Base-by-base conservation (phyloP, 2,113 vertebrate species). In the Lucifuga dentata region DNA sequence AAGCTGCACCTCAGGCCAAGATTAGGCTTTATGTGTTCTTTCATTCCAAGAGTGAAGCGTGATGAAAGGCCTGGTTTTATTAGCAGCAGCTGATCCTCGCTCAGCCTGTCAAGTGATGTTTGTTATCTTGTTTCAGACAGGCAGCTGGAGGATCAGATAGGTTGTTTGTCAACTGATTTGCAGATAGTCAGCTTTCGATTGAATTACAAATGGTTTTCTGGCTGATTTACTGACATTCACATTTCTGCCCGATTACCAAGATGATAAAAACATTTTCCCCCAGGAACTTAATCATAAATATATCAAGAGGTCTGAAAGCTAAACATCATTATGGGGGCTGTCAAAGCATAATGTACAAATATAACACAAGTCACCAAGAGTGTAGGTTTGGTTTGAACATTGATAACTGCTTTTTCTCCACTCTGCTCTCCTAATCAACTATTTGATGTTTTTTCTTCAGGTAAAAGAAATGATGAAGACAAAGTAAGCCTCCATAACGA, bases 121-220 rank as follows among this genome's bases (percentile, higher is more conserved):
- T 83, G 46, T 73, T 73, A 76, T 85, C 52, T 67, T 29, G n/a
- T 12, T 5, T 33, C 26, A 24, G 48, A 78, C 63, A 48, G 51
- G 39, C 39, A 53, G 52, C 49, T 20, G 20, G 23, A 49, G 58
- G 39, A 76, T 79, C 72, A 52, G 62, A 64, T 62, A 50, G 49
- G 23, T 20, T 3, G n/a, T 23, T 43, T 68, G 48, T 51, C 50
- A 43, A 21, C 35, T 32, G 66, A 68, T 62, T 4, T 57, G 36
- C 52, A 66, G 43, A 59, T 26, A 24, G 51, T 53, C 20, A 33
- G 33, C 15, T 68, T 52, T 53, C 21, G 24, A 23, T 13, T 5
- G 3, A 49, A 62, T 62, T 36, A 53, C 17, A 45, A 69, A 48
- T 32, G 58, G 35, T 33, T 52, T 46, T 44, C 15, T 41, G 17